phyloP scores from a whole-genome alignment of 2,113 vertebrate genomes.

The Thymallus thymallus region DNA sequence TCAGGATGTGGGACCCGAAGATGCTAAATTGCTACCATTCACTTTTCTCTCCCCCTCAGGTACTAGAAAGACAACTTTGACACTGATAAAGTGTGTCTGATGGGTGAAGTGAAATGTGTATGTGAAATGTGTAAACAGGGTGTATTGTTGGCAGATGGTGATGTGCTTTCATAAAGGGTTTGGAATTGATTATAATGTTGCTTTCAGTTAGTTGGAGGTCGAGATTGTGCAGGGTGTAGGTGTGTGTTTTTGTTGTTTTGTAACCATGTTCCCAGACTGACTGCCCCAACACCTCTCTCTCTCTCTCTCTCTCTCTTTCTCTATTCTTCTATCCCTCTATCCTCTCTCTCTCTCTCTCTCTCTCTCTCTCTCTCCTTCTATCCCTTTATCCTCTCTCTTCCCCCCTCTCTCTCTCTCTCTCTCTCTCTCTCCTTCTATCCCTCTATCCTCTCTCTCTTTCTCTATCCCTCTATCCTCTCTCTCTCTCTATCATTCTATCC shows the following conservation, averaged over 20 bases:
- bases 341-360: too few species aligned
- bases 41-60: slow-evolving; percentile 18
- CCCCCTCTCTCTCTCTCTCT: too few species aligned
- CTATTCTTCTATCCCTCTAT: too few species aligned
- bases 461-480: too few species aligned
- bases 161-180: not conserved
- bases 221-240: not conserved
- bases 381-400: too few species aligned
- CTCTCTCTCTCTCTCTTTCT: too few species aligned
- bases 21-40: slow-evolving; percentile 49
- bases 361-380: too few species aligned
- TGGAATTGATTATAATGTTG: not conserved
- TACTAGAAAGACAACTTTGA: slow-evolving; percentile 20
- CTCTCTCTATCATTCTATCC: too few species aligned
- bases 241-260: not conserved
- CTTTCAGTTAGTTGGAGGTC: not conserved
- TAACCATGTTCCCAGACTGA: not conserved
- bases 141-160: slow-evolving; percentile 37
- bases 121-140: slow-evolving; percentile 50
- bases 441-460: too few species aligned
- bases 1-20: slow-evolving; percentile 42
- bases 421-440: too few species aligned
- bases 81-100: slow-evolving; percentile 42
- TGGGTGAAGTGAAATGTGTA: slow-evolving; percentile 32
- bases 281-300: not conserved